Evolutionary conservation across 2,797 vertebrate species (phyloP).

Genomic region (Danio choprae): DNA sequence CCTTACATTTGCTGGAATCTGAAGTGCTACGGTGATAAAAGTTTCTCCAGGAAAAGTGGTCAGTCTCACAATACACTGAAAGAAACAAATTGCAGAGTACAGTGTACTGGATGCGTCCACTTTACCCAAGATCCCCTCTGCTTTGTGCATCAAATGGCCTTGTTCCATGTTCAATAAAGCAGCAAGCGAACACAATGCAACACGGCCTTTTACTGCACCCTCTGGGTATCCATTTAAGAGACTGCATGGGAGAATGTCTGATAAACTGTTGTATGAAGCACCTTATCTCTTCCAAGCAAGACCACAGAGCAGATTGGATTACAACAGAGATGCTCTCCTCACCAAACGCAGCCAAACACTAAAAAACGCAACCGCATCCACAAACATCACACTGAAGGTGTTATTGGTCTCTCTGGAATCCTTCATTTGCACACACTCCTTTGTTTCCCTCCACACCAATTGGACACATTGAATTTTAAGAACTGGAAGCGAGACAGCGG

Average conservation of each 20-base stretch:
- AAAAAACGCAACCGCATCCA: not conserved
- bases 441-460: constrained; percentile 32
- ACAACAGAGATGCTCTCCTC: constrained; percentile 60
- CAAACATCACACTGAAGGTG: constrained; percentile 23
- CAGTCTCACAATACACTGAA: not conserved
- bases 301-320: constrained; percentile 74
- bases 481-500: constrained; percentile 14
- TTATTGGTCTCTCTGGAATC: constrained; percentile 14
- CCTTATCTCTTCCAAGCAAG: constrained; percentile 72
- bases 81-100: constrained; percentile 67
- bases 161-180: constrained; percentile 79
- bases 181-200: constrained; percentile 79
- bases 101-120: constrained; percentile 54
- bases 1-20: not conserved
- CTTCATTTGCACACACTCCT: constrained; percentile 35
- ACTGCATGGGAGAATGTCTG: constrained; percentile 73
- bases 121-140: constrained; percentile 70
- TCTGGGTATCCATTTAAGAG: constrained; percentile 77
- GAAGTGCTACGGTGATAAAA: not conserved
- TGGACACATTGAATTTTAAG: constrained; percentile 34
- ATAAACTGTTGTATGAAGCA: constrained; percentile 72
- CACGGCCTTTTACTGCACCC: constrained; percentile 69
- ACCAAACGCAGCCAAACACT: constrained; percentile 39
- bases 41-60: not conserved
- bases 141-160: constrained; percentile 76